Evolutionary conservation across 2,797 vertebrate genomes (phyloP).

Genomic region (Limosa lapponica): DNA sequence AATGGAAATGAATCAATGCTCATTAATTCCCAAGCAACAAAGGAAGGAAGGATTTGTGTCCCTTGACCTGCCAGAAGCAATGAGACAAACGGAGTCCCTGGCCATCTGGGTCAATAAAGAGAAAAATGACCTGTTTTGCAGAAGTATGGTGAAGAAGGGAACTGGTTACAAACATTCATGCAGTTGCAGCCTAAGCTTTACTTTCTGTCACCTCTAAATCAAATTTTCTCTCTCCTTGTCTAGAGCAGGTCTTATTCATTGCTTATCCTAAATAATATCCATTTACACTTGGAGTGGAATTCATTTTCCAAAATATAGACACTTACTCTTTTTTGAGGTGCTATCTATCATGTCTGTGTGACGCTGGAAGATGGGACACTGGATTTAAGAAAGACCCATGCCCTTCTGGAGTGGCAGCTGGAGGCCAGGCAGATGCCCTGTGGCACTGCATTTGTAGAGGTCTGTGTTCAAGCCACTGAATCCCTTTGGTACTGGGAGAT

Average conservation of each 20-base stretch:
- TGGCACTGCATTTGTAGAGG: accelerated
- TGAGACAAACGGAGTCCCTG: neutral
- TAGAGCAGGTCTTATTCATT: neutral
- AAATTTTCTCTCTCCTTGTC: neutral
- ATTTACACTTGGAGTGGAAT: neutral
- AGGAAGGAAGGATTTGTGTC: neutral
- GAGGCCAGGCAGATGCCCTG: neutral
- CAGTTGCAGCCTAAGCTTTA: neutral
- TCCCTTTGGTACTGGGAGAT: neutral
- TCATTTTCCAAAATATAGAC: neutral
- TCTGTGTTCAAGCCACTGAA: neutral
- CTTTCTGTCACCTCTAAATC: neutral
- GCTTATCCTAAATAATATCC: neutral
- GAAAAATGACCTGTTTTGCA: neutral
- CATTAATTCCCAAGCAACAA: neutral
- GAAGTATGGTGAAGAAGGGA: neutral
- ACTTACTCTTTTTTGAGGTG: neutral
- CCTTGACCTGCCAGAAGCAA: neutral
- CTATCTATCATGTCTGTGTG: neutral
- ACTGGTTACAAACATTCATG: neutral
- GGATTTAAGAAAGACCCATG: neutral
- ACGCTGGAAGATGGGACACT: neutral
- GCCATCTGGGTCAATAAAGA: neutral
- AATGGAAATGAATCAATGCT: neutral
- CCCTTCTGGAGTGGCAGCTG: neutral